Percentiles rank a stretch among this genome's conserved stretches.
These are phyloP conservation scores for Leptinotarsa undecemlineata DNA, from an alignment of 1,140 invertebrate species.

Conservation along the genomic window DNA sequence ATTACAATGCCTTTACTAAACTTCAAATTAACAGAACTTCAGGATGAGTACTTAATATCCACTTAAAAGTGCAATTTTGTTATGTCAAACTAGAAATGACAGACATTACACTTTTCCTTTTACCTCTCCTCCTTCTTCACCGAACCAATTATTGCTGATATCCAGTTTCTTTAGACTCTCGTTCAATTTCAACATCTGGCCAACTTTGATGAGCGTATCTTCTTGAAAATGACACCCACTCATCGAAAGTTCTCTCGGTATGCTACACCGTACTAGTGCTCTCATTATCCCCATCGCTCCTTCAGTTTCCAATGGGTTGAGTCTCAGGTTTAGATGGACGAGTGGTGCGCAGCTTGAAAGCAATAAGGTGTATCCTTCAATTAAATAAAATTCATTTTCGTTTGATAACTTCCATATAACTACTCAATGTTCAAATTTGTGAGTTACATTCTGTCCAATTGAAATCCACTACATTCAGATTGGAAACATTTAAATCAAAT, in stretches of 20 bases:
- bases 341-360: slow-evolving; percentile 38
- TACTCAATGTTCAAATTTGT: background rate
- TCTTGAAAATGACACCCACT: slow-evolving; percentile 48
- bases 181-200: slow-evolving; percentile 50
- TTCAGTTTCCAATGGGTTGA: slow-evolving; percentile 52
- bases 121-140: slow-evolving; percentile 46
- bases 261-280: slow-evolving; percentile 47
- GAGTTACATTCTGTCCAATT: too few species aligned
- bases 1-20: too few species aligned
- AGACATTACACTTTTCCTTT: background rate
- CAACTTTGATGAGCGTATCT: slow-evolving; percentile 45
- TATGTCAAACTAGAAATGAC: background rate
- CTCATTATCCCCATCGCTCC: slow-evolving; percentile 51
- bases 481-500: too few species aligned
- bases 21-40: too few species aligned
- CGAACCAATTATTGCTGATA: slow-evolving; percentile 53
- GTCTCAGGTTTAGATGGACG: slow-evolving; percentile 47
- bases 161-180: slow-evolving; percentile 46
- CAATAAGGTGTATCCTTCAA: slow-evolving; percentile 9
- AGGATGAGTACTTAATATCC: background rate
- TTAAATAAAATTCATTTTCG: background rate
- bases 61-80: background rate
- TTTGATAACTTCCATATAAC: slow-evolving; percentile 5
- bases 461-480: too few species aligned
- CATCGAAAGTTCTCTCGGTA: slow-evolving; percentile 46